These are phyloP conservation scores for Oithona nana DNA, from an alignment of 2,888 invertebrate species.

Conservation along the genomic window DNA sequence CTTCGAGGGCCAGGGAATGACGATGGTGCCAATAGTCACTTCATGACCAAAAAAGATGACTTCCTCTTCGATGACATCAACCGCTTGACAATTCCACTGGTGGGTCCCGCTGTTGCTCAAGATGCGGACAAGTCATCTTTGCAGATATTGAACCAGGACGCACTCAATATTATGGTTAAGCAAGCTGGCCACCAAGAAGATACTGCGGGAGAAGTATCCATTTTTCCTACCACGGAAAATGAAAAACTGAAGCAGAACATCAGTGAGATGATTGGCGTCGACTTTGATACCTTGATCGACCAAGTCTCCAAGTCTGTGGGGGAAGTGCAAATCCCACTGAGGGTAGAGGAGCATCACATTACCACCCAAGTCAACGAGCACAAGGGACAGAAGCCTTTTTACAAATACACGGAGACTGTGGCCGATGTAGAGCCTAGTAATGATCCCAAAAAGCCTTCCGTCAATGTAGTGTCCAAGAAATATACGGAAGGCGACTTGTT, in stretches of 20 bases:
- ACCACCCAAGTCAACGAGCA: neutral
- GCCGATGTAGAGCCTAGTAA: neutral
- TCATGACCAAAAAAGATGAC: neutral
- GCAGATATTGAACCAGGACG: neutral
- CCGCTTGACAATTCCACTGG: neutral
- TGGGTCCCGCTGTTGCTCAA: neutral
- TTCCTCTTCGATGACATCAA: neutral
- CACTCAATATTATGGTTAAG: neutral
- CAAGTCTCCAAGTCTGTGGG: neutral
- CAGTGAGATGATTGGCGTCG: neutral
- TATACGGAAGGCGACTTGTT: neutral
- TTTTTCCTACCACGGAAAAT: neutral
- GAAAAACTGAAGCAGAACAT: neutral
- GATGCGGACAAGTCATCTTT: neutral
- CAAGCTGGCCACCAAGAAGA: neutral
- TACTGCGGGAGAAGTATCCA: neutral
- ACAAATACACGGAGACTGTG: neutral
- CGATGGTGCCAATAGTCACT: too few relatives aligned
- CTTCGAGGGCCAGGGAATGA: neutral
- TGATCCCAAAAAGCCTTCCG: neutral
- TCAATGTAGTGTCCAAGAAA: neutral
- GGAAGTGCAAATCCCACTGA: neutral
- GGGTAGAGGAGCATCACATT: neutral
- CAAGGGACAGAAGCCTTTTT: neutral
- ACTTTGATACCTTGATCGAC: neutral